A percentile compares a stretch with the other conserved stretches of the same genome.
Evolutionary conservation across 2,888 invertebrate genomes (phyloP).

Genomic region (Noctua comes): DNA sequence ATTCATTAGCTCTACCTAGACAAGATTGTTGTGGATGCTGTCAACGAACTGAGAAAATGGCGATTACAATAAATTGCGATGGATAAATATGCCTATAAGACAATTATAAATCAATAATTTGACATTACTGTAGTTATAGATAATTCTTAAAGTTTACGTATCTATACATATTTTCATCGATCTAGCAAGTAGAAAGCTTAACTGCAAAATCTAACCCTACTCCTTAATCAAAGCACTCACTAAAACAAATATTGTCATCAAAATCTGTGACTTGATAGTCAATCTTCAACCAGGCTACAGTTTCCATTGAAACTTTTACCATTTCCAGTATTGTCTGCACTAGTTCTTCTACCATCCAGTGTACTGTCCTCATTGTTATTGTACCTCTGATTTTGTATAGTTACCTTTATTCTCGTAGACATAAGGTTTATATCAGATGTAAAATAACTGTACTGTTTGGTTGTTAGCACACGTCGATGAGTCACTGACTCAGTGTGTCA

Average conservation of each 20-base stretch:
- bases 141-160: background rate
- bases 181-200: background rate
- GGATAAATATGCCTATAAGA: too few relatives aligned
- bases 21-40: too few relatives aligned
- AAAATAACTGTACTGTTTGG: background rate
- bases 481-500: conserved; percentile 41
- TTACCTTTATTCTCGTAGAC: background rate
- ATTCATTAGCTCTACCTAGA: background rate
- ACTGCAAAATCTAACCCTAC: background rate
- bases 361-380: background rate
- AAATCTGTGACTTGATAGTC: background rate
- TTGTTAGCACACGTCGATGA: conserved; percentile 26
- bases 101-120: too few relatives aligned
- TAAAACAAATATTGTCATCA: background rate
- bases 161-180: background rate
- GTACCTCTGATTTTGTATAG: background rate
- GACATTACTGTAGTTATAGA: too few relatives aligned
- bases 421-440: background rate
- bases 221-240: background rate
- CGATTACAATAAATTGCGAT: too few relatives aligned
- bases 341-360: background rate
- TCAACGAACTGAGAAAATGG: too few relatives aligned
- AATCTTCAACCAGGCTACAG: background rate
- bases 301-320: conserved; percentile 23
- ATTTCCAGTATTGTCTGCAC: background rate